Base-by-base conservation (phyloP, 2,113 vertebrate species). In the Aix galericulata region DNA sequence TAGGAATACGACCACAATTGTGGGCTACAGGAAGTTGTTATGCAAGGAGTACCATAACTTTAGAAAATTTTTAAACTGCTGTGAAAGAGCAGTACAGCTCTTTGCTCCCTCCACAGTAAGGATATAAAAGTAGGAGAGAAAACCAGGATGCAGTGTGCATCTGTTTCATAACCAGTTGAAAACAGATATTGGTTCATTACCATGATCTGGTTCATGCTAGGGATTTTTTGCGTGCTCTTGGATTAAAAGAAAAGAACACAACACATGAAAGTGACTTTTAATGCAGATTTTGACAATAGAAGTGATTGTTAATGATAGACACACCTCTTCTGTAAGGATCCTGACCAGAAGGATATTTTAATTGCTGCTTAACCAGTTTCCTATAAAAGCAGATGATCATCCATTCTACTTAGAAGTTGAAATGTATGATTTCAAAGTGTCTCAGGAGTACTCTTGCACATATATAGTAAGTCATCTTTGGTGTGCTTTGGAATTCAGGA, bases 401-500 rank as follows among this genome's bases (percentile, higher is more conserved):
- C 29, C 81, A 13, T 89, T 73, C 63, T 48, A 78, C 13, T 1
- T 81, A 66, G 32, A 89, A 96, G 63, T 58, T 84, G 8, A 34
- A 75, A 69, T 7, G 2, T n/a, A 27, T 36, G 13, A 86, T 92
- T 93, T 92, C 79, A 53, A 31, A 83, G 60, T 31, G 14, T 69
- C 92, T 96, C 55, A 44, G 75, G 91, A 96, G 68, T 72, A 32
- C 7, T 96, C 22, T 74, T 91, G 48, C 63, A 87, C 22, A 8
- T 71, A 62, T 60, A 53, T 32, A 88, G 62, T 38, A 81, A 83
- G 55, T 50, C 31, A 85, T 80, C 97, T 89, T 68, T 68, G 80
- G n/a, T 92, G 31, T 58, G 69, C 60, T 96, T 92, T 93, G 74
- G 86, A 97, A 96, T 93, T 93, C 73, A 81, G 50, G 63, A 80